Conservation (phyloP, 1,140 invertebrate species). For the Stegodyphus mimosarum region DNA sequence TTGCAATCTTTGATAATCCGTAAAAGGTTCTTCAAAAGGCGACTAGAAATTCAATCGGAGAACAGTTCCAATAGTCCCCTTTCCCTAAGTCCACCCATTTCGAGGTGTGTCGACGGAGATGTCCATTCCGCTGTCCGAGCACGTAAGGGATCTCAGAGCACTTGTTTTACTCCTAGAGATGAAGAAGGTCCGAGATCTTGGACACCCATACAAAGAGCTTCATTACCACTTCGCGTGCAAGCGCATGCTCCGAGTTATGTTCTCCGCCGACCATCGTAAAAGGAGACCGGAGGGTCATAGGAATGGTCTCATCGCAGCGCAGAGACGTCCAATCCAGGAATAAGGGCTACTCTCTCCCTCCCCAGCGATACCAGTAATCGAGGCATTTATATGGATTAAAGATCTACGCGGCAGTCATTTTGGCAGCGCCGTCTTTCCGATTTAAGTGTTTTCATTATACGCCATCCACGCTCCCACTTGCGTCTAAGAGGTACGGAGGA, state of each 20-base stretch:
- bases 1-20: background rate
- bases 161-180: conserved; percentile 48
- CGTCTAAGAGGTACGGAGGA: conserved; percentile 7
- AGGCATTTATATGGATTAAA: conserved; percentile 61
- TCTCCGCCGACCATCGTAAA: conserved; percentile 53
- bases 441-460: conserved; percentile 60
- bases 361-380: conserved; percentile 30
- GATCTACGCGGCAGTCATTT: conserved; percentile 40
- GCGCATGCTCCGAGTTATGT: conserved; percentile 46
- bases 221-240: conserved; percentile 33
- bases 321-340: conserved; percentile 23
- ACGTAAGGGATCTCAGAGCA: conserved; percentile 51
- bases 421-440: conserved; percentile 29
- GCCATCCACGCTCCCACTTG: background rate
- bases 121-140: conserved; percentile 54
- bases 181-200: conserved; percentile 14
- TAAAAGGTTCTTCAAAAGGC: conserved; percentile 23
- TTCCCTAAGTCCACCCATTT: conserved; percentile 14
- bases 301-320: conserved; percentile 39
- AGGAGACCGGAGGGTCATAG: conserved; percentile 26
- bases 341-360: background rate
- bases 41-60: conserved; percentile 24
- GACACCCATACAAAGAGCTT: conserved; percentile 59
- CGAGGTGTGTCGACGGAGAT: background rate
- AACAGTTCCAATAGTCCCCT: conserved; percentile 29